Evolutionary conservation across 1,140 invertebrate species (phyloP).

Genomic region (Hypothenemus hampei): DNA sequence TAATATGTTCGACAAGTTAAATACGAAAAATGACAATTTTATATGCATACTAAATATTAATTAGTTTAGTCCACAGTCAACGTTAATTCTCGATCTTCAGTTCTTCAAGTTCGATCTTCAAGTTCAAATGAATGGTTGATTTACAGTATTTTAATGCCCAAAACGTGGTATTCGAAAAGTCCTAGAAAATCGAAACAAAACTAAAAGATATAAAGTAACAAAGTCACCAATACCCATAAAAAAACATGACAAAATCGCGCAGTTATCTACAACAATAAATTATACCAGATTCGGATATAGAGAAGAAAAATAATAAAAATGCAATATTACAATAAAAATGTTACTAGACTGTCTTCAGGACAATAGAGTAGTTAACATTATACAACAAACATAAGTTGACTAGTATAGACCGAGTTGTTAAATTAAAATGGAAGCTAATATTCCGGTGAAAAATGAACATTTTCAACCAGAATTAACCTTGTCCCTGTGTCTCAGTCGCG

Average conservation of each 20-base stretch:
- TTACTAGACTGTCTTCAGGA: slow-evolving; percentile 22
- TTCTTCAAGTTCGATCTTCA: not conserved
- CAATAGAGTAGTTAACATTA: slow-evolving; percentile 35
- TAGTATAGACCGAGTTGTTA: slow-evolving; percentile 43
- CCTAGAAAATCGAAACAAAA: not conserved
- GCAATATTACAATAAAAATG: slow-evolving; percentile 31
- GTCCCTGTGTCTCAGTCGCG: slow-evolving; percentile 22
- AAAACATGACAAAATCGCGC: slow-evolving; percentile 18
- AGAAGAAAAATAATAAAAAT: slow-evolving; percentile 23
- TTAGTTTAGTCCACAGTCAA: slow-evolving; percentile 8
- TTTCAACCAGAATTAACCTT: slow-evolving; percentile 21
- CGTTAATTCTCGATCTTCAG: slow-evolving; percentile 5
- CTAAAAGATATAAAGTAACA: slow-evolving; percentile 11
- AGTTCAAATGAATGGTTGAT: not conserved
- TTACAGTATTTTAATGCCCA: not conserved
- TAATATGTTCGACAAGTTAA: slow-evolving; percentile 23
- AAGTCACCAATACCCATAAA: slow-evolving; percentile 34
- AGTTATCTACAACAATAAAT: slow-evolving; percentile 17
- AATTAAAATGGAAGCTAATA: slow-evolving; percentile 28
- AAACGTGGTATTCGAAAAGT: not conserved
- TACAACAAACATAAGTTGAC: slow-evolving; percentile 44
- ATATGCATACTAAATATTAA: not conserved
- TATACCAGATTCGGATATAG: not conserved
- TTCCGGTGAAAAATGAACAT: slow-evolving; percentile 2
- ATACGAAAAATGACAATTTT: not conserved